Percentiles rank a stretch among this genome's conserved stretches.
phyloP scores from a whole-genome alignment of 2,888 invertebrate genomes.

The Andrena flavipes region DNA sequence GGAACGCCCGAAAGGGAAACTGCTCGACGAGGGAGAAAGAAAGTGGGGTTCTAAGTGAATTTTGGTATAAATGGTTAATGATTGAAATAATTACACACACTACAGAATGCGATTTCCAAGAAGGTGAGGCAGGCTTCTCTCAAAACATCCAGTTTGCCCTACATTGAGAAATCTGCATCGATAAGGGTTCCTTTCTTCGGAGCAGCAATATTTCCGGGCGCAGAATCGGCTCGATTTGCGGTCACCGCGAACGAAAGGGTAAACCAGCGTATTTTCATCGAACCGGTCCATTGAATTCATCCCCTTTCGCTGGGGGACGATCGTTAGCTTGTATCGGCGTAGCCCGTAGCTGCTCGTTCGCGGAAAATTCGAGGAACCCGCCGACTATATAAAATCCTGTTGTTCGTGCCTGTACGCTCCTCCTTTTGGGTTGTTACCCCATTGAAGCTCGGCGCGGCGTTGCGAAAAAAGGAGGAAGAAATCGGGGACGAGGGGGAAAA shows the following conservation, averaged over 20 bases:
- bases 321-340: conserved; percentile 11
- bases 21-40: background rate
- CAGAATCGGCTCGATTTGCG: background rate
- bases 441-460: background rate
- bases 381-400: conserved; percentile 7
- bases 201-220: background rate
- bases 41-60: background rate
- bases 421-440: background rate
- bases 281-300: conserved; percentile 9
- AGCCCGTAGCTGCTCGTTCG: conserved; percentile 8
- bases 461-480: background rate
- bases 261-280: background rate
- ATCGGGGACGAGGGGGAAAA: background rate
- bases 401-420: background rate
- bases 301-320: background rate
- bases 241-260: background rate
- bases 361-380: background rate
- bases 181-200: background rate
- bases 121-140: too few relatives aligned
- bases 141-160: too few relatives aligned
- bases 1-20: background rate
- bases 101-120: too few relatives aligned
- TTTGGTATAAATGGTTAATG: background rate
- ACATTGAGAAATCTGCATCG: too few relatives aligned
- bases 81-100: too few relatives aligned